Conservation (phyloP, 2,113 vertebrate genomes). For the Eulacestoma nigropectus region DNA sequence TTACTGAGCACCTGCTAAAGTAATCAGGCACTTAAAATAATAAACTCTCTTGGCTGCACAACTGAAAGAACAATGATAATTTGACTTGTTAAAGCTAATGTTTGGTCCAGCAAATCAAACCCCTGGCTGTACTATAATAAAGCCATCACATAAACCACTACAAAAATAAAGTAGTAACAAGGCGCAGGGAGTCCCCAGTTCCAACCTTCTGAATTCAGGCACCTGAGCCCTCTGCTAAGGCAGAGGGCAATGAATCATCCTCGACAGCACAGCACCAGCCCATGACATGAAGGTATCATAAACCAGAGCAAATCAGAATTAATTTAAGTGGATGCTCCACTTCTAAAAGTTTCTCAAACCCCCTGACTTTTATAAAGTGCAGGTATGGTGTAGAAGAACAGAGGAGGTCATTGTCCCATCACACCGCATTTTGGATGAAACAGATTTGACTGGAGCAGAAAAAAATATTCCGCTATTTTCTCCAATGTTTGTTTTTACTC, state of each 20-base stretch:
- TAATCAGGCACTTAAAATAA: slow-evolving; percentile 41
- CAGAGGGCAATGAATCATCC: not conserved
- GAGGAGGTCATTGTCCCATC: not conserved
- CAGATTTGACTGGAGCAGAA: not conserved
- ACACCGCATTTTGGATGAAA: not conserved
- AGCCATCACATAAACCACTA: slow-evolving; percentile 4
- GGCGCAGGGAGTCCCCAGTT: not conserved
- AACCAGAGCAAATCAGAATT: not conserved
- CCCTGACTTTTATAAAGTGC: not conserved
- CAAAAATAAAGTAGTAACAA: slow-evolving; percentile 18
- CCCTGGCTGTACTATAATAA: not conserved
- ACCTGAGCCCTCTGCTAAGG: not conserved
- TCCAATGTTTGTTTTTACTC: not conserved
- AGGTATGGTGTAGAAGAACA: not conserved
- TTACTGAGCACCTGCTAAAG: slow-evolving; percentile 61
- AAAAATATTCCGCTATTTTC: not conserved
- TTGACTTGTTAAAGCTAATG: slow-evolving; percentile 38
- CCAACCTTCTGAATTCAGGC: not conserved
- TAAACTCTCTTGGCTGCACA: not conserved
- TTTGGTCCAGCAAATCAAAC: slow-evolving; percentile 30
- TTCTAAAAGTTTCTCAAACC: not conserved
- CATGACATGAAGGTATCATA: rapidly evolving
- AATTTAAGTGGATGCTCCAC: not conserved
- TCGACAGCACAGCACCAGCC: not conserved
- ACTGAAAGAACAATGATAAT: slow-evolving; percentile 42